Conservation (phyloP, 1,140 invertebrate species). For the Drosophila aff. region DNA sequence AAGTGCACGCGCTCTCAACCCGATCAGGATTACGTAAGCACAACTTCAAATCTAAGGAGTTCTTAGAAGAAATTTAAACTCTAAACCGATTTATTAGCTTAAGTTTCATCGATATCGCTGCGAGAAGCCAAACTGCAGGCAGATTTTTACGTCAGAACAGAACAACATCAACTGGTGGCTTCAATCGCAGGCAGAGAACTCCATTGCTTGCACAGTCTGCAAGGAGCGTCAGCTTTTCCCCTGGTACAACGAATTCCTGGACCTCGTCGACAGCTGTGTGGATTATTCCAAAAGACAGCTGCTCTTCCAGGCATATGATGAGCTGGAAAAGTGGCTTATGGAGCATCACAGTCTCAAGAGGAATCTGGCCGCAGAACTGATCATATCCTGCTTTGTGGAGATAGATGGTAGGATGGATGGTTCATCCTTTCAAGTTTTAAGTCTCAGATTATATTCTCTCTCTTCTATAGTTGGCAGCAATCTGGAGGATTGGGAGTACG, state of each 20-base stretch:
- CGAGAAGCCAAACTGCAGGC: conserved; percentile 38
- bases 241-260: conserved; percentile 52
- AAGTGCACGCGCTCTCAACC: conserved; percentile 42
- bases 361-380: conserved; percentile 41
- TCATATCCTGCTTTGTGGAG: conserved; percentile 42
- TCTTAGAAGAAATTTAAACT: background rate
- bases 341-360: conserved; percentile 52
- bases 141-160: conserved; percentile 37
- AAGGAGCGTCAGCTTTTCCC: conserved; percentile 18
- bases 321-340: conserved; percentile 43
- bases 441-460: too few relatives aligned
- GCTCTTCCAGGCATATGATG: conserved; percentile 42
- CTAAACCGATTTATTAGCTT: conserved; percentile 23
- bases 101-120: conserved; percentile 68
- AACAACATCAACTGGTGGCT: conserved; percentile 61
- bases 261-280: conserved; percentile 21
- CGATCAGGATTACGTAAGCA: conserved; percentile 67
- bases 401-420: conserved; percentile 55
- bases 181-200: background rate
- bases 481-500: conserved; percentile 42
- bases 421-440: conserved; percentile 1
- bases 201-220: conserved; percentile 52
- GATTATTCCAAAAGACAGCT: conserved; percentile 12
- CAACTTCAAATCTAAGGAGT: background rate
- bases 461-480: conserved; percentile 31